Conservation (phyloP, 1,140 invertebrate genomes). For the Pseudomyrmex flavicornis region DNA sequence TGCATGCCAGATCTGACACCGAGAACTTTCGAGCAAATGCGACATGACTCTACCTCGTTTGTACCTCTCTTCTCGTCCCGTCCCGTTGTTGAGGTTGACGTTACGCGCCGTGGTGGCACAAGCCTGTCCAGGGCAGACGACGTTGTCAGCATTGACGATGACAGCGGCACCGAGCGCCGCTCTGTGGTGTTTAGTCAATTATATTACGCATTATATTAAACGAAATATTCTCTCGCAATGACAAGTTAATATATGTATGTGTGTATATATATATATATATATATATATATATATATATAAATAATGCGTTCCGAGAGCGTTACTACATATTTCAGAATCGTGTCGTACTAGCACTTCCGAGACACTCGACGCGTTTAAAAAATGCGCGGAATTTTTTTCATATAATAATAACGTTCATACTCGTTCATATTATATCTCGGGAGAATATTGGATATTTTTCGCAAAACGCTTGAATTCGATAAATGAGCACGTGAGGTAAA, state of each 20-base stretch:
- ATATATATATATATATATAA: background rate
- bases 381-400: background rate
- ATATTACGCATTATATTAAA: conserved; percentile 32
- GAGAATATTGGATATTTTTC: conserved; percentile 6
- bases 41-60: conserved; percentile 25
- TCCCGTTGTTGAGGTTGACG: conserved; percentile 72
- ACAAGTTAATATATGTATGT: background rate
- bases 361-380: background rate
- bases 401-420: conserved; percentile 12
- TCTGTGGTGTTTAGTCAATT: conserved; percentile 38
- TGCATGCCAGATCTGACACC: conserved; percentile 39
- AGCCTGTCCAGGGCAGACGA: conserved; percentile 79
- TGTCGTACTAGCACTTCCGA: background rate
- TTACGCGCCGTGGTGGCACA: conserved; percentile 66
- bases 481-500: conserved; percentile 4
- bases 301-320: background rate
- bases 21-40: conserved; percentile 18
- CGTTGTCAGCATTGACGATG: conserved; percentile 73
- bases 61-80: conserved; percentile 29
- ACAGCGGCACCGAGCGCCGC: conserved; percentile 48
- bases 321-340: background rate
- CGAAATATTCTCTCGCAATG: background rate
- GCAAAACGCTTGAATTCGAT: conserved; percentile 17
- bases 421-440: background rate
- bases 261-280: background rate